These are phyloP conservation scores for Gerris lacustris DNA, from an alignment of 2,888 invertebrate species.

Conservation along the genomic window DNA sequence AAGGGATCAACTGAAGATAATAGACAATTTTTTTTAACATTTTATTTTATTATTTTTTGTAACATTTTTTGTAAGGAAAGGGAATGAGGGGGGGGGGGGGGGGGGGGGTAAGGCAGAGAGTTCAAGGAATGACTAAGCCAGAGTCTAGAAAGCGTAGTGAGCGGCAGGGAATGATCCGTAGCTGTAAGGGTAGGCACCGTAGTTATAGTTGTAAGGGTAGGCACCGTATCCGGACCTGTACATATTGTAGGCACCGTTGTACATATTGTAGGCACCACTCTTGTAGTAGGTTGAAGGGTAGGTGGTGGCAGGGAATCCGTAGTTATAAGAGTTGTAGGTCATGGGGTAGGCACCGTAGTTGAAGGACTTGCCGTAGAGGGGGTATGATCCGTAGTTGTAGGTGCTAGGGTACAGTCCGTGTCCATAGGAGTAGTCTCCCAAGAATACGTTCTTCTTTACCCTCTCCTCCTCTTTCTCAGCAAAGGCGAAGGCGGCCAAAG, in stretches of 20 bases:
- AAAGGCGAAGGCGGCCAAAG: neutral
- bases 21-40: too few relatives aligned
- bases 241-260: neutral
- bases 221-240: neutral
- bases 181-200: neutral
- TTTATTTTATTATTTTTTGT: too few relatives aligned
- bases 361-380: neutral
- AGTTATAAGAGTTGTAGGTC: neutral
- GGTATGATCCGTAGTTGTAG: neutral
- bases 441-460: neutral
- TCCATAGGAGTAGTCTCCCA: neutral
- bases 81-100: too few relatives aligned
- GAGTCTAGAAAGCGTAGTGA: neutral
- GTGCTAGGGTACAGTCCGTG: neutral
- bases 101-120: neutral
- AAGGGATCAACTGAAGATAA: too few relatives aligned
- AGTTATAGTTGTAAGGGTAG: neutral
- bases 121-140: neutral
- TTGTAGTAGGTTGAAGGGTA: neutral
- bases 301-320: neutral
- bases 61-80: too few relatives aligned
- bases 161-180: neutral
- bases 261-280: neutral
- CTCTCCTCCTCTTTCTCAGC: neutral
- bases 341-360: neutral